These are phyloP conservation scores for Aegypius monachus DNA, from an alignment of 2,113 vertebrate species.

Conservation along the genomic window DNA sequence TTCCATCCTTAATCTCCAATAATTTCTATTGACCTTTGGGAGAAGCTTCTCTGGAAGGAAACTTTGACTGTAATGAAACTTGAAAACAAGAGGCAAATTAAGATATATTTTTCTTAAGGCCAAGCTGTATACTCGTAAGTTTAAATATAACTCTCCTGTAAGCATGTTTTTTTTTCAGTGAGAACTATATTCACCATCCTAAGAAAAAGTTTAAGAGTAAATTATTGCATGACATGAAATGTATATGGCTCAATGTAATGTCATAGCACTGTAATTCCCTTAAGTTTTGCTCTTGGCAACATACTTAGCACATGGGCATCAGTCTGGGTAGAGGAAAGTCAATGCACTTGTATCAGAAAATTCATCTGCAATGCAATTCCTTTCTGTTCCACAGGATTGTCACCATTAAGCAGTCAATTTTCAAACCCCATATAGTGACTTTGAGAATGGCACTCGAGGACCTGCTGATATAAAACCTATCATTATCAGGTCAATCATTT, in stretches of 20 bases:
- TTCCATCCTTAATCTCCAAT: not conserved
- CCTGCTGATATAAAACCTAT: slow-evolving; percentile 51
- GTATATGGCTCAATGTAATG: not conserved
- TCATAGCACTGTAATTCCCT: not conserved
- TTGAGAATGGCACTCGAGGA: slow-evolving; percentile 26
- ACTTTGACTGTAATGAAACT: not conserved
- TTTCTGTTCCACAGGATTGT: not conserved
- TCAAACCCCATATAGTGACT: slow-evolving; percentile 32
- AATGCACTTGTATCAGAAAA: not conserved
- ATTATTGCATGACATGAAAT: not conserved
- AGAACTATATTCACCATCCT: not conserved
- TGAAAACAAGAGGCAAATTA: not conserved
- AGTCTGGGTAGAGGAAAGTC: not conserved
- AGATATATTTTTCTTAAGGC: not conserved
- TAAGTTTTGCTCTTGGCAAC: not conserved
- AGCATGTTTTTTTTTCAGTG: not conserved
- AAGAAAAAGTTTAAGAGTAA: not conserved
- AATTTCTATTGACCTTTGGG: not conserved
- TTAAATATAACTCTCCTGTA: not conserved
- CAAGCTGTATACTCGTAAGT: not conserved
- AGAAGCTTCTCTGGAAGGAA: not conserved
- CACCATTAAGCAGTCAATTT: slow-evolving; percentile 52
- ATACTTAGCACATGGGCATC: not conserved
- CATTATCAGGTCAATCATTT: slow-evolving; percentile 56
- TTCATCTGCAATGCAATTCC: not conserved